phyloP scores from a whole-genome alignment of 1,140 invertebrate genomes.

The Drosophila tropicalis region DNA sequence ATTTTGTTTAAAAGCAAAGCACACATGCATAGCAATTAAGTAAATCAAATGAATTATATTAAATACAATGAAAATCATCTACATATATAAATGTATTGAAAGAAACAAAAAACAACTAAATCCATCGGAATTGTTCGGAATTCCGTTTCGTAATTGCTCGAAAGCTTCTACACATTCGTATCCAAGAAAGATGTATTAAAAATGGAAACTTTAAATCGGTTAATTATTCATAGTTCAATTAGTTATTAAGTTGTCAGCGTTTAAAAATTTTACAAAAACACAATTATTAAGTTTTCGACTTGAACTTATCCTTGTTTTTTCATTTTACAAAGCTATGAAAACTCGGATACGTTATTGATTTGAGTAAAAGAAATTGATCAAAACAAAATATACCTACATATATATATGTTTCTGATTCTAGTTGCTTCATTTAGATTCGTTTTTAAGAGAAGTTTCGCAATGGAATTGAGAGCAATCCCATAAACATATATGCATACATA shows the following conservation, averaged over 20 bases:
- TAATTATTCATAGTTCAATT: constrained; percentile 11
- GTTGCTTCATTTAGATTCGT: background rate
- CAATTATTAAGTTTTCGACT: constrained; percentile 8
- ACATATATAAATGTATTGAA: constrained; percentile 64
- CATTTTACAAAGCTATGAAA: background rate
- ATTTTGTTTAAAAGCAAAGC: constrained; percentile 41
- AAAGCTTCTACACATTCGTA: constrained; percentile 8
- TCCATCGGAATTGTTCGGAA: background rate
- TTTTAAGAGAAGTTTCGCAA: background rate
- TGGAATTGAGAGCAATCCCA: constrained; percentile 10
- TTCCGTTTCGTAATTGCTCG: constrained; percentile 4
- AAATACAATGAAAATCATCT: constrained; percentile 37
- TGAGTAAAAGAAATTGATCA: background rate
- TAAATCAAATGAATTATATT: constrained; percentile 64
- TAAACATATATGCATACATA: constrained; percentile 3
- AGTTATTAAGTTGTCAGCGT: constrained; percentile 1
- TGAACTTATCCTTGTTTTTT: background rate
- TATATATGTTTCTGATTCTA: background rate
- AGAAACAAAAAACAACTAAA: constrained; percentile 32
- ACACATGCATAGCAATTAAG: constrained; percentile 62
- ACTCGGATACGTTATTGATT: constrained; percentile 3
- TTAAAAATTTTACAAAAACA: background rate
- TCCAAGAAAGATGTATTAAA: constrained; percentile 4
- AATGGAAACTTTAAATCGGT: background rate
- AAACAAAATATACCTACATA: background rate